Evolutionary conservation across 1,140 invertebrate species (phyloP).

Genomic region (Zaprionus ghesquierei): DNA sequence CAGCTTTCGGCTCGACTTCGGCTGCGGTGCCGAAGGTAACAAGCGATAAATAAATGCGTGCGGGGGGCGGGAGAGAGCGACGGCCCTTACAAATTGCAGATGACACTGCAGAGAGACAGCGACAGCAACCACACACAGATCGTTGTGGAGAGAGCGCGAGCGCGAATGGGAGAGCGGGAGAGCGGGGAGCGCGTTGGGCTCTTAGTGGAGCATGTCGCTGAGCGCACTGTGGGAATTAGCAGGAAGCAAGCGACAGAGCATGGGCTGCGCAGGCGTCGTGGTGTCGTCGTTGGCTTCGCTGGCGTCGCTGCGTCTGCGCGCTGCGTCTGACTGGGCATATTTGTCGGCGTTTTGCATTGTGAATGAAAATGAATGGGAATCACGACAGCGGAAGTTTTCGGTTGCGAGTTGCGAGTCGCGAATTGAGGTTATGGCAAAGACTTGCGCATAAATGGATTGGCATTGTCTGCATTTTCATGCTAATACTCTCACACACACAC

Average conservation of each 20-base stretch:
- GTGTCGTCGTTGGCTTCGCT: conserved; percentile 21
- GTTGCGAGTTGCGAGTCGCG: conserved; percentile 11
- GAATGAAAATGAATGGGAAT: conserved; percentile 50
- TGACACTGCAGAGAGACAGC: conserved; percentile 31
- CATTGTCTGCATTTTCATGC: conserved; percentile 5
- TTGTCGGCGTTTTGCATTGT: conserved; percentile 49
- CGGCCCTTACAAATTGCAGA: conserved; percentile 48
- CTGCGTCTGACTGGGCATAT: conserved; percentile 28
- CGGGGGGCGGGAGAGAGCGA: not conserved
- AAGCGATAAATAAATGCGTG: conserved; percentile 36
- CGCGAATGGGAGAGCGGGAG: no score
- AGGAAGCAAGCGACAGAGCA: conserved; percentile 21
- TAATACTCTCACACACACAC: not conserved
- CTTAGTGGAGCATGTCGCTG: conserved; percentile 46
- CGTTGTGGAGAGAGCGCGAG: not conserved
- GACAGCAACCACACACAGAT: not conserved
- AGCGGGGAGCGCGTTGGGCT: not conserved
- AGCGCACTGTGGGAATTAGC: conserved; percentile 45
- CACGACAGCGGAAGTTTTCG: conserved; percentile 63
- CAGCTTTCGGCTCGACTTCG: conserved; percentile 12
- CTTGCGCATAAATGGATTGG: conserved; percentile 25
- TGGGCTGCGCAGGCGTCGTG: conserved; percentile 58
- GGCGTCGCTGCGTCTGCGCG: conserved; percentile 13
- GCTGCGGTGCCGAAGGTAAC: conserved; percentile 21
- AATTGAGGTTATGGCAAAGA: conserved; percentile 42